Percentiles rank a stretch among this genome's conserved stretches.
These are phyloP conservation scores for Sebastes aleutianus DNA, from an alignment of 2,797 vertebrate species.

Conservation along the genomic window DNA sequence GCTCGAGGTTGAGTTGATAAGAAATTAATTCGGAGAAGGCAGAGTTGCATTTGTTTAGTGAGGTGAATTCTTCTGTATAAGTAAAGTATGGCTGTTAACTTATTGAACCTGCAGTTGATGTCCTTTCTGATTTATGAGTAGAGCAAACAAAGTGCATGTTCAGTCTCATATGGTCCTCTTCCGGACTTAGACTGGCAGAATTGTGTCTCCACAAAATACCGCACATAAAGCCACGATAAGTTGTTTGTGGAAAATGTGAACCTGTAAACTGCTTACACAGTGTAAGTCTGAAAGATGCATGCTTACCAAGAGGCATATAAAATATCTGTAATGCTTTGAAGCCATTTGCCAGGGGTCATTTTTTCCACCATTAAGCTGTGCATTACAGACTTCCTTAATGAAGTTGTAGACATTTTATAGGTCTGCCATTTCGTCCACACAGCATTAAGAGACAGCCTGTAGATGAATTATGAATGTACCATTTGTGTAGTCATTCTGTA, in stretches of 20 bases:
- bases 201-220: neutral
- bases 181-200: neutral
- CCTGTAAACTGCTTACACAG: conserved; percentile 1
- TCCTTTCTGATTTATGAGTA: neutral
- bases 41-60: neutral
- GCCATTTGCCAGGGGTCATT: neutral
- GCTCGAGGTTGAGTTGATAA: neutral
- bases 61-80: neutral
- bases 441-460: neutral
- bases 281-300: conserved; percentile 1
- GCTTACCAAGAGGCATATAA: conserved; percentile 30
- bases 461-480: conserved; percentile 33
- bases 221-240: neutral
- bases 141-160: neutral
- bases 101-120: neutral
- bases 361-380: conserved; percentile 32
- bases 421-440: neutral
- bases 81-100: neutral
- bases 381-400: conserved; percentile 21
- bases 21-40: neutral
- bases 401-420: conserved; percentile 12
- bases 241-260: conserved; percentile 34
- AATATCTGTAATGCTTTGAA: conserved; percentile 16
- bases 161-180: neutral
- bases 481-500: conserved; percentile 3